phyloP scores from a whole-genome alignment of 1,140 invertebrate genomes.

The Drosophila bifasciata region DNA sequence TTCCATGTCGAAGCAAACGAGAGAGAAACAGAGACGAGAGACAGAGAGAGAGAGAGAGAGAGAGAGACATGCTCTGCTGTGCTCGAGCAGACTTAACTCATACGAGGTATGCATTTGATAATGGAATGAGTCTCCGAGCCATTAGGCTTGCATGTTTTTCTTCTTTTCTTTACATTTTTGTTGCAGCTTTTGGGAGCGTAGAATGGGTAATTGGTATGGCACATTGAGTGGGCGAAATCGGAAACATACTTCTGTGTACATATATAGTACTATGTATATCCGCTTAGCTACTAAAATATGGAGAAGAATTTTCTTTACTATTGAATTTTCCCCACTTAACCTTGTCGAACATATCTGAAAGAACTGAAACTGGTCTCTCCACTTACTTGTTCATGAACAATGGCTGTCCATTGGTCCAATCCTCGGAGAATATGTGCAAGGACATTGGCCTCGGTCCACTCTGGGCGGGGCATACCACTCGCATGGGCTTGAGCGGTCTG shows the following conservation, averaged over 20 bases:
- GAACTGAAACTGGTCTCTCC: too few relatives aligned
- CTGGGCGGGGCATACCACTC: slow-evolving; percentile 90
- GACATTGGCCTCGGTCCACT: slow-evolving; percentile 88
- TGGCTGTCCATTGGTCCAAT: slow-evolving; percentile 86
- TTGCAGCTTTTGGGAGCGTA: neutral
- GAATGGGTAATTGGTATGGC: slow-evolving; percentile 33
- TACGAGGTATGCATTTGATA: slow-evolving; percentile 32
- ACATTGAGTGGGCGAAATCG: slow-evolving; percentile 2
- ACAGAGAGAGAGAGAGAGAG: too few relatives aligned
- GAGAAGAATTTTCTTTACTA: too few relatives aligned
- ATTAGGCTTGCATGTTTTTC: slow-evolving; percentile 28
- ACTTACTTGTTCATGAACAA: slow-evolving; percentile 83
- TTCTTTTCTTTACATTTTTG: neutral
- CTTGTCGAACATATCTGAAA: neutral
- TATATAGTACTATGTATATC: too few relatives aligned
- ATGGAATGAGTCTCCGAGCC: slow-evolving; percentile 21
- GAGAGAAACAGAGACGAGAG: too few relatives aligned
- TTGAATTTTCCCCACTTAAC: too few relatives aligned
- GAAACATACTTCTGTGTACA: neutral
- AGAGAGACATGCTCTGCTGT: neutral
- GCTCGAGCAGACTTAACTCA: slow-evolving; percentile 23
- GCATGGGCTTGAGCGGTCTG: slow-evolving; percentile 87
- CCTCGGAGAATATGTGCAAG: slow-evolving; percentile 90
- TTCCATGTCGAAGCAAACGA: slow-evolving; percentile 22
- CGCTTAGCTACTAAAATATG: too few relatives aligned